Conservation (phyloP, 2,113 vertebrate species). For the Todiramphus saurophagus region DNA sequence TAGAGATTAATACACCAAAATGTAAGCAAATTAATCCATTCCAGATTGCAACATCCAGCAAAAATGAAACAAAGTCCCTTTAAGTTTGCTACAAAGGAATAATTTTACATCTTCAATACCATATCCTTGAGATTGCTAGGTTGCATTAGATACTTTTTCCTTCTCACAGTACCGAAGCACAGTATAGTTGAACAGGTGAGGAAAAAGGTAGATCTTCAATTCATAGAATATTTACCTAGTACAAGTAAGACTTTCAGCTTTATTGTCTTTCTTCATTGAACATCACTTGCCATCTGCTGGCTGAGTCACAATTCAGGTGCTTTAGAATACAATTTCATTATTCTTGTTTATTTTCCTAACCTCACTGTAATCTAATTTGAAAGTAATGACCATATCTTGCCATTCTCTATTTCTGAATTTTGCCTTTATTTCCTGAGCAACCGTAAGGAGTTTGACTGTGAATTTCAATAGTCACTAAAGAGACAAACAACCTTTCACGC, state of each 20-base stretch:
- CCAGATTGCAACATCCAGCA: background rate
- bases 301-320: background rate
- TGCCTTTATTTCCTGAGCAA: background rate
- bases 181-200: background rate
- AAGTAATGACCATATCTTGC: background rate
- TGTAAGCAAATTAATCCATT: background rate
- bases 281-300: constrained; percentile 35
- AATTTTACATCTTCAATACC: background rate
- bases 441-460: background rate
- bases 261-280: background rate
- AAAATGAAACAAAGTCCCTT: background rate
- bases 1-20: background rate
- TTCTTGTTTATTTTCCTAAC: background rate
- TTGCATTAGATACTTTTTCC: background rate
- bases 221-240: background rate
- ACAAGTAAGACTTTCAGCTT: background rate
- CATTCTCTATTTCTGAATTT: background rate
- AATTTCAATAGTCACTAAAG: background rate
- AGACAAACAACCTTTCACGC: background rate
- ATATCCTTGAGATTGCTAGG: background rate
- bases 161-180: background rate
- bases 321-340: background rate
- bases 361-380: background rate
- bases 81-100: background rate
- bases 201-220: background rate